Evolutionary conservation across 1,140 invertebrate species (phyloP), one percentile per base, ranked within the genome.

Genomic region (Lasioglossum albipes): DNA sequence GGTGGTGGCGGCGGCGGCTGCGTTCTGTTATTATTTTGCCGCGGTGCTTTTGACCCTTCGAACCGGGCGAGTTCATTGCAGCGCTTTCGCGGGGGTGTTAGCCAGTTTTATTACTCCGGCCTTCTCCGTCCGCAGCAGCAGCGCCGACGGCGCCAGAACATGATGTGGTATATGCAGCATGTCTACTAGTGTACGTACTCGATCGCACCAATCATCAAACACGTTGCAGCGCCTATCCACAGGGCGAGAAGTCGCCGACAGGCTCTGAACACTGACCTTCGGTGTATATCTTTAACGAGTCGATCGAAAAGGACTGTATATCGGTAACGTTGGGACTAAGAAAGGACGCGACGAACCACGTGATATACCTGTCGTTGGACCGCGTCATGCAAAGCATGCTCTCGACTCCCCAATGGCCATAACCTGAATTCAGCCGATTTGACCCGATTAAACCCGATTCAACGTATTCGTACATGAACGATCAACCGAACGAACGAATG

Each of bases 1-100:
- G 45, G 45, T 10, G 64, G n/a, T 72, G 83, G 42, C 66, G 81
- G 77, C 49, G 81, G 72, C 81, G 71, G 70, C 81, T 77, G 84
- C 81, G 84, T 83, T 86, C 85, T 91, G 90, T 91, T 91, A 89
- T 91, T 91, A 91, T 91, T 91, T 91, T 91, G 91, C 89, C 88
- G 87, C 87, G 91, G 91, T 92, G 91, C 88, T 91, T 92, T 92
- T 91, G 90, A 91, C 90, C 91, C 90, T 90, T 87, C 86, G 83
- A 79, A 86, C 85, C 83, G 91, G 91, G 86, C 90, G 91, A 92
- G 91, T 92, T 92, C 90, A 92, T 90, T 91, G 86, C 87, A 79
- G 77, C 81, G 82, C 72, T 83, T 75, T 83, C 72, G 82, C 82
- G 87, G 89, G 88, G 85, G 88, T 90, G 85, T 83, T 71, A 85